Conservation (phyloP, 2,113 vertebrate species). For the Silurus meridionalis region DNA sequence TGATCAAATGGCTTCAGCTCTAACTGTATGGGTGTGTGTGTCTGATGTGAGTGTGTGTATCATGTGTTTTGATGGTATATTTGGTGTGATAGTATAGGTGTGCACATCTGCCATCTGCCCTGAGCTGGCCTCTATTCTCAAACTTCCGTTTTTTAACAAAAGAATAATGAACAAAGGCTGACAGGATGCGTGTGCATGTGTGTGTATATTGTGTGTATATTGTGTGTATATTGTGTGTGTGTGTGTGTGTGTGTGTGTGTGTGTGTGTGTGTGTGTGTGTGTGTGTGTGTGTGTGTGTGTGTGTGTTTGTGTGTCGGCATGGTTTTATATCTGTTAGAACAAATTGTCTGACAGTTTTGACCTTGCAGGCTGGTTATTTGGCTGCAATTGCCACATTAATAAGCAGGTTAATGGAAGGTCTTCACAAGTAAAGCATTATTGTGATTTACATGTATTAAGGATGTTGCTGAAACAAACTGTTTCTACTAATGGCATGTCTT, state of each 20-base stretch:
- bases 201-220: background rate
- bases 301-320: background rate
- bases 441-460: background rate
- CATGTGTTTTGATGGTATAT: constrained; percentile 26
- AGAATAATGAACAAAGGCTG: constrained; percentile 62
- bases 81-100: constrained; percentile 1
- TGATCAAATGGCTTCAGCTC: constrained; percentile 37
- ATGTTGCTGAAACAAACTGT: background rate
- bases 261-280: background rate
- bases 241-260: constrained; percentile 2
- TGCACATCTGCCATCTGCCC: constrained; percentile 33
- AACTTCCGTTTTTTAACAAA: constrained; percentile 16
- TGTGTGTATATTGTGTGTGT: too few species aligned
- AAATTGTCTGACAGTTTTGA: background rate
- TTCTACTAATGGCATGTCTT: background rate
- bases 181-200: constrained; percentile 48
- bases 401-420: background rate
- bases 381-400: background rate
- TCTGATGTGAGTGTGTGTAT: constrained; percentile 15
- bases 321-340: background rate
- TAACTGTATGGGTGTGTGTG: constrained; percentile 15
- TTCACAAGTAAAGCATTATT: background rate
- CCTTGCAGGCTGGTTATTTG: background rate
- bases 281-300: background rate
- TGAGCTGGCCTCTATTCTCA: background rate